phyloP scores from a whole-genome alignment of 1,140 invertebrate species.

The Paralvinella palmiformis region DNA sequence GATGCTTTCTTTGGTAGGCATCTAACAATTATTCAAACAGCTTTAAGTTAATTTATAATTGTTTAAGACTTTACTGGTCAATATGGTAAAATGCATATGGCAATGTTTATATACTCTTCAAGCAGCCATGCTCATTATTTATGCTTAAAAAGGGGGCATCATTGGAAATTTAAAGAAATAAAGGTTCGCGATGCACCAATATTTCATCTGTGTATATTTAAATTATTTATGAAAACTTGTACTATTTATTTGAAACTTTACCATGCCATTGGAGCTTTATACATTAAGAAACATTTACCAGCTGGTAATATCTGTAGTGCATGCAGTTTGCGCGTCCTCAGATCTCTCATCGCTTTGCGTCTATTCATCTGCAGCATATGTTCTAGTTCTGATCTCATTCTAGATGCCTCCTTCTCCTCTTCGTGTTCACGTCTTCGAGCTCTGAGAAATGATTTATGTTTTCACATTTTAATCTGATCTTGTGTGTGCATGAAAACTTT shows the following conservation, averaged over 20 bases:
- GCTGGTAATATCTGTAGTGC: constrained; percentile 42
- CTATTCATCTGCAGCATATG: constrained; percentile 31
- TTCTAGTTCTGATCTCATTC: constrained; percentile 32
- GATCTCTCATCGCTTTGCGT: constrained; percentile 37
- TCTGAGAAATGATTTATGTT: neutral
- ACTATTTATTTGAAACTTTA: neutral
- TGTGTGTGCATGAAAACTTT: no score
- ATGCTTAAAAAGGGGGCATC: neutral
- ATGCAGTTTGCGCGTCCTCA: constrained; percentile 39
- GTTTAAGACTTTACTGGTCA: no score
- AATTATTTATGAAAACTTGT: neutral
- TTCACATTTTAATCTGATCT: neutral
- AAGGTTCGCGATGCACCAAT: no score
- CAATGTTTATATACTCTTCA: neutral
- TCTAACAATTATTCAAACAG: no score
- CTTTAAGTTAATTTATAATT: no score
- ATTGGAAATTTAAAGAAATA: neutral
- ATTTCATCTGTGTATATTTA: no score
- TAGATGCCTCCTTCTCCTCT: constrained; percentile 25
- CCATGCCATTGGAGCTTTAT: neutral
- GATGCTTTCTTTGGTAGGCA: no score
- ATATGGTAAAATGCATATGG: no score
- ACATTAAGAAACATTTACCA: constrained; percentile 24
- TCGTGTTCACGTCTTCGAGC: constrained; percentile 26
- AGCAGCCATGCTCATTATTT: neutral